Base-by-base conservation (phyloP, 2,113 vertebrate genomes). In the Odontesthes bonariensis region DNA sequence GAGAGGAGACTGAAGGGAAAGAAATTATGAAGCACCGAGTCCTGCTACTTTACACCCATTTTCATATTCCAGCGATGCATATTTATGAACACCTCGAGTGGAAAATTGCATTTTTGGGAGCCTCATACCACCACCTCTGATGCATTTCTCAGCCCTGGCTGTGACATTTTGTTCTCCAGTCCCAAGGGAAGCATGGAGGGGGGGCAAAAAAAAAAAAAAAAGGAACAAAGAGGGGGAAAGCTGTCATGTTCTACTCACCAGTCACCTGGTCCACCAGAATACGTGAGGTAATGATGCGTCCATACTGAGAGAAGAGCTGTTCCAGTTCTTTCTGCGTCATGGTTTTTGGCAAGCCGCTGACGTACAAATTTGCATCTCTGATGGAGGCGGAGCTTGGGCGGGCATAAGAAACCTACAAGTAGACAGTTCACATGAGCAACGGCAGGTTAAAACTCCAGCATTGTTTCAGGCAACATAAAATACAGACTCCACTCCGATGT, bases 321-420 rank as follows among this genome's bases (percentile, higher is more conserved):
- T 99, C 98, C 84, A 99, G 84, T 77, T 99, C 98, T 75, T 98
- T 98, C 93, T 99, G 97, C 33, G 95, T 97, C 97, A 99, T 98
- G 42, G 97, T 96, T 94, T 98, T 99, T 13, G 97, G 96, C 92
- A 99, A 95, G 82, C 98, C 98, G 16, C 97, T 99, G 90, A 99
- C 97, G 8, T 99, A 99, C 77, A 99, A 92, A 91, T 99, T 99
- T 73, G 98, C 98, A 89, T 99, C 97, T 94, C 98, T 96, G 86
- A 99, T 99, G 83, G 98, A 99, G 88, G 97, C 98, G 0, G 98
- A 99, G 92, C 98, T 99, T 53, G 98, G 98, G 76, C 97, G 96
- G 2, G 98, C 98, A 83, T 98, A 99, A 57, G 98, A 99, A 87
- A 99, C 94, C 94, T 95, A 73, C 22, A 69, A 69, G 14, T 3